Evolutionary conservation across 2,113 vertebrate species (phyloP), one percentile per base, ranked within the genome.

Genomic region (Ornithorhynchus anatinus): DNA sequence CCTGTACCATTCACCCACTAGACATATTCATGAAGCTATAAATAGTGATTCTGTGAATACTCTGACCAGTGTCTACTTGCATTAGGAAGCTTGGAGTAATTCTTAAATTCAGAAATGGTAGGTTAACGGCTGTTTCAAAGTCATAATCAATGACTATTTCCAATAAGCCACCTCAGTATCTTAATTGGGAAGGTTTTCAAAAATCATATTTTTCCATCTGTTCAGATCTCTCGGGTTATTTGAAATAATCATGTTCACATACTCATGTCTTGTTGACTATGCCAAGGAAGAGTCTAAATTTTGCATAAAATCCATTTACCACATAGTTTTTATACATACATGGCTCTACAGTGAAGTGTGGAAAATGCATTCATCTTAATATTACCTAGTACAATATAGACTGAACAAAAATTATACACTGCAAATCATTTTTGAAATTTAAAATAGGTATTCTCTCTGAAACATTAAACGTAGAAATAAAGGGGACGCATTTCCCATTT

Each of bases 261-360:
- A 17, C 5, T 66, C 50, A 60, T 40, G 45, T 39, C 44, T 59
- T 5, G 1, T 70, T 61, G 2, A 0, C 23, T 32, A 32, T 22
- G 38, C 73, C 63, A 78, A 14, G 35, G 71, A 78, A 36, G 42
- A 44, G 50, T 72, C 35, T 57, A 53, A 74, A 81, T 60, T 51
- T 75, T 32, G 68, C 62, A 69, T 44, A 81, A 88, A 86, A 68
- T 72, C 42, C 29, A 64, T 68, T 82, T 79, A 57, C 20, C 54
- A 38, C 13, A 43, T 23, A 12, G 57, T 45, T 59, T 59, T 75
- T 37, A 29, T 44, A 80, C 43, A 59, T 22, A 42, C 35, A 13
- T 15, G 25, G 29, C 4, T 29, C 7, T 44, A 66, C 4, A 14
- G 36, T 51, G 59, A 16, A 61, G 72, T 72, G 35, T 45, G 42